Evolutionary conservation across 2,888 invertebrate species (phyloP).

Genomic region (Pseudanteris insignis): DNA sequence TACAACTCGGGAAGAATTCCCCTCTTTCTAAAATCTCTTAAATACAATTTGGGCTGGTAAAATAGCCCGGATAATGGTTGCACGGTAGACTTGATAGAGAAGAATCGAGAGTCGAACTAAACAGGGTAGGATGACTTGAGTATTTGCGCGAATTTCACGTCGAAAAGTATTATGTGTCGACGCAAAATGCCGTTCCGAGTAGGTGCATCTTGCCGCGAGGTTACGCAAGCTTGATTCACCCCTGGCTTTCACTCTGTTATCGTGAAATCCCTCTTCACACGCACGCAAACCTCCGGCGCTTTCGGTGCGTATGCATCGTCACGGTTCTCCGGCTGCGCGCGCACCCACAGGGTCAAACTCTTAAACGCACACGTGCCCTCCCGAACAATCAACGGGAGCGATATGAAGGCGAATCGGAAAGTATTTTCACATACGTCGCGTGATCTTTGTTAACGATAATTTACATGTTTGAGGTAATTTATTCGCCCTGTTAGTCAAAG

Average conservation of each 20-base stretch:
- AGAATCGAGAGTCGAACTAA: too few species aligned
- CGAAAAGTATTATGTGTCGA: slow-evolving; percentile 32
- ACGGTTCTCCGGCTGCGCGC: neutral
- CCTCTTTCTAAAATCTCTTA: too few species aligned
- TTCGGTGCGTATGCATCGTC: slow-evolving; percentile 34
- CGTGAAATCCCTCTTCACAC: slow-evolving; percentile 28
- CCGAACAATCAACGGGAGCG: too few species aligned
- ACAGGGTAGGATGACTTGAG: too few species aligned
- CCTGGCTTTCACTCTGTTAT: slow-evolving; percentile 34
- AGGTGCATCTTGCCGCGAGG: slow-evolving; percentile 23
- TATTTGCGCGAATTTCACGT: slow-evolving; percentile 29
- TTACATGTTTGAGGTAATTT: slow-evolving; percentile 37
- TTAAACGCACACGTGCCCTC: too few species aligned
- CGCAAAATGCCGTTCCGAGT: slow-evolving; percentile 36
- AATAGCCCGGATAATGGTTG: too few species aligned
- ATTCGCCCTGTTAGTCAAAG: slow-evolving; percentile 25
- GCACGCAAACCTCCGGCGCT: slow-evolving; percentile 24
- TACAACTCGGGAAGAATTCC: too few species aligned
- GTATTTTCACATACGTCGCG: slow-evolving; percentile 38
- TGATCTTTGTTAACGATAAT: slow-evolving; percentile 36
- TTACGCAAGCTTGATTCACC: slow-evolving; percentile 37
- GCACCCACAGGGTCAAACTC: too few species aligned
- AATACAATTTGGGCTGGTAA: too few species aligned
- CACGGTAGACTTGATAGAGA: too few species aligned
- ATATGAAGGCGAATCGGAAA: slow-evolving; percentile 29